Evolutionary conservation across 2,888 invertebrate species (phyloP).

Genomic region (Craniophora ligustri): DNA sequence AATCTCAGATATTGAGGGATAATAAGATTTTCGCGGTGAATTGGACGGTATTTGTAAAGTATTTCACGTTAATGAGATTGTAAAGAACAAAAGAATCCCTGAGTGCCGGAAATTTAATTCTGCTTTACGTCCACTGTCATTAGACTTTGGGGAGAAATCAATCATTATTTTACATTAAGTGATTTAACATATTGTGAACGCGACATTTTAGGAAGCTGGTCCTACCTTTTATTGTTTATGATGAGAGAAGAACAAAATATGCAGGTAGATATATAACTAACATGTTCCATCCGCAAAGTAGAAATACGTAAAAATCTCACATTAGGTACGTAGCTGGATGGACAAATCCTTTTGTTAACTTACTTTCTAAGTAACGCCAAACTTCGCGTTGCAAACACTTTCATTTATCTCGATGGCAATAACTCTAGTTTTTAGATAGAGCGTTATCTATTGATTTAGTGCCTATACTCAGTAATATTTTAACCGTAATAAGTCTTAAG

Average conservation of each 20-base stretch:
- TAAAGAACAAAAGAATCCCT: constrained; percentile 75
- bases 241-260: not conserved
- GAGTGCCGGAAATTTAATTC: constrained; percentile 75
- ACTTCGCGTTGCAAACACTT: constrained; percentile 45
- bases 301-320: constrained; percentile 1
- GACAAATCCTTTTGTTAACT: constrained; percentile 10
- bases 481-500: constrained; percentile 54
- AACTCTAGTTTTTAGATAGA: constrained; percentile 61
- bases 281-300: too few species aligned
- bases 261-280: too few species aligned
- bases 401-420: constrained; percentile 60
- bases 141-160: constrained; percentile 67
- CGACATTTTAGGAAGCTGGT: constrained; percentile 2
- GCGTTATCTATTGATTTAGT: constrained; percentile 62
- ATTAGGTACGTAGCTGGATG: not conserved
- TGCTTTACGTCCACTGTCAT: constrained; percentile 69
- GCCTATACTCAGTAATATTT: constrained; percentile 60
- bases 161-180: constrained; percentile 64
- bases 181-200: constrained; percentile 18
- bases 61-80: constrained; percentile 77
- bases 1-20: constrained; percentile 68
- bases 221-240: not conserved
- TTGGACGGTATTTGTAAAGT: constrained; percentile 71
- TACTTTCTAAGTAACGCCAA: constrained; percentile 29
- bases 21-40: constrained; percentile 72